Percentiles rank a stretch among this genome's conserved stretches.
These are phyloP conservation scores for Rhagium mordax DNA, from an alignment of 2,888 invertebrate genomes.

Conservation along the genomic window DNA sequence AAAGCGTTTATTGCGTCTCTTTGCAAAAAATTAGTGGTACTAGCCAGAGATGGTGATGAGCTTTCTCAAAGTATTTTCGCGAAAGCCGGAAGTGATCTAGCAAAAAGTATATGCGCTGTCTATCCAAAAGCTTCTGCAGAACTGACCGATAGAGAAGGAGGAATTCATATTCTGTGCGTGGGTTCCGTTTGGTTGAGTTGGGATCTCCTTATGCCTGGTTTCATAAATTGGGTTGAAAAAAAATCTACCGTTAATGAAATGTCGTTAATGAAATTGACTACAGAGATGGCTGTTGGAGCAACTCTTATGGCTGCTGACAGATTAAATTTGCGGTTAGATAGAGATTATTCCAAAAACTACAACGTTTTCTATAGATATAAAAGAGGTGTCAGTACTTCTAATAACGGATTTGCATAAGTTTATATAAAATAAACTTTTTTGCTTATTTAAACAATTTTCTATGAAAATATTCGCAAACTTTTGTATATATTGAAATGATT, in stretches of 20 bases:
- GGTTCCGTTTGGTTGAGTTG: constrained; percentile 98
- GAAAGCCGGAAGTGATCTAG: constrained; percentile 79
- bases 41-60: constrained; percentile 81
- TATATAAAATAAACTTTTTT: background rate
- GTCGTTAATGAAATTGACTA: constrained; percentile 79
- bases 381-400: constrained; percentile 15
- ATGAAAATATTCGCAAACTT: no score
- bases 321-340: constrained; percentile 76
- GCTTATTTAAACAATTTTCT: background rate
- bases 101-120: constrained; percentile 78
- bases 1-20: constrained; percentile 85
- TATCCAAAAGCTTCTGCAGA: constrained; percentile 75
- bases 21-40: constrained; percentile 80
- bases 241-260: constrained; percentile 72
- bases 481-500: no score
- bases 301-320: constrained; percentile 87
- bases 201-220: constrained; percentile 83
- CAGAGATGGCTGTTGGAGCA: constrained; percentile 88
- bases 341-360: constrained; percentile 82
- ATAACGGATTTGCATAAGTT: constrained; percentile 25
- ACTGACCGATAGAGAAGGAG: constrained; percentile 72
- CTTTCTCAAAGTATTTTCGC: constrained; percentile 81
- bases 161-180: constrained; percentile 84
- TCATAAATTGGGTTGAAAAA: constrained; percentile 73
- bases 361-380: constrained; percentile 72